These are phyloP conservation scores for Syngnathus acus DNA, from an alignment of 2,797 vertebrate genomes.

Conservation along the genomic window DNA sequence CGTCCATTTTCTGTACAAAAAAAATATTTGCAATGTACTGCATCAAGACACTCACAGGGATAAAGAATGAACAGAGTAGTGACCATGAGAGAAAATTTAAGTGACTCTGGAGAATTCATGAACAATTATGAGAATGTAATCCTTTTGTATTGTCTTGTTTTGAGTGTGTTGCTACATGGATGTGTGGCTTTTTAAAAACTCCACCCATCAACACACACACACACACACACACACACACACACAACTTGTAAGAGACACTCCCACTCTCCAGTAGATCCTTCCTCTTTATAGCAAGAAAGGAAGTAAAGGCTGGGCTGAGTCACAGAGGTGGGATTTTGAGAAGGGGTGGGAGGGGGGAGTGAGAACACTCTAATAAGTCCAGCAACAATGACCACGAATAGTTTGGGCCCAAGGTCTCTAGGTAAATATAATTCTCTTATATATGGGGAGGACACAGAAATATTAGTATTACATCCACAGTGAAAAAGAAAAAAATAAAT, in stretches of 20 bases:
- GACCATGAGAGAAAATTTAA: not conserved
- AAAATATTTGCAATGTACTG: not conserved
- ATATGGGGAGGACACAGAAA: not conserved
- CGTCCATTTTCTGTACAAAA: not conserved
- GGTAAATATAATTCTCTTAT: not conserved
- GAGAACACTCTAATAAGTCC: conserved; percentile 14
- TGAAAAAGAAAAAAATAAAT: not conserved
- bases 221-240: conserved; percentile 22
- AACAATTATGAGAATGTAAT: conserved; percentile 1
- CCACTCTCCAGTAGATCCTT: conserved; percentile 44
- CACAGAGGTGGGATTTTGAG: conserved; percentile 39
- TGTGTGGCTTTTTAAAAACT: conserved; percentile 5
- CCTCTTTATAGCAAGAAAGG: conserved; percentile 44
- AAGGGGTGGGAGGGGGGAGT: conserved; percentile 8
- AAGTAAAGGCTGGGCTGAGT: conserved; percentile 54
- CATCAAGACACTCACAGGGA: not conserved
- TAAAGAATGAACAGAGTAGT: not conserved
- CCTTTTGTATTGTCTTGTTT: not conserved
- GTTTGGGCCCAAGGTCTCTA: not conserved
- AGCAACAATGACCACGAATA: conserved; percentile 7
- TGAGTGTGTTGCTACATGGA: too few species aligned
- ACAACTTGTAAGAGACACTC: not conserved
- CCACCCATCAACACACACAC: conserved; percentile 24
- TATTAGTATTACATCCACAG: not conserved
- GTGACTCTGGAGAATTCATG: not conserved